Percentiles rank a stretch among this genome's conserved stretches.
Evolutionary conservation across 1,140 invertebrate species (phyloP).

Genomic region (Drosophila setifemur): DNA sequence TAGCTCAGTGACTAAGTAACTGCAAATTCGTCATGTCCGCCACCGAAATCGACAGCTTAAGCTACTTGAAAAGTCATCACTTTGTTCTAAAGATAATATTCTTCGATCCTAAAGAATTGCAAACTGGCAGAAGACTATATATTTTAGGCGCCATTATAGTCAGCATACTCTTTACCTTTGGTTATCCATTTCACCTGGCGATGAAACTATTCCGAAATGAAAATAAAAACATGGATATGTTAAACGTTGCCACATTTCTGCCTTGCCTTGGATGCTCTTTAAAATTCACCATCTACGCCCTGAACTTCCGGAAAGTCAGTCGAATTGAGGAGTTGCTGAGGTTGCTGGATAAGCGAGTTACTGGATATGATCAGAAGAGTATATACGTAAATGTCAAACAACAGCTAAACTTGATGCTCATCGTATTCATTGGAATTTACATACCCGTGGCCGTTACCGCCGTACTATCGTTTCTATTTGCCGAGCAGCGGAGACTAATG

Average conservation of each 20-base stretch:
- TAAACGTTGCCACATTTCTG: constrained; percentile 23
- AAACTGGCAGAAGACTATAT: neutral
- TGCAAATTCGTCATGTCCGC: neutral
- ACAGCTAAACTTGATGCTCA: constrained; percentile 13
- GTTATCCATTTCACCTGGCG: constrained; percentile 47
- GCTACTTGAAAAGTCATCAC: neutral
- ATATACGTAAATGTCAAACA: constrained; percentile 19
- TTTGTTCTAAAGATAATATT: neutral
- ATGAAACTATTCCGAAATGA: constrained; percentile 23
- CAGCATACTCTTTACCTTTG: constrained; percentile 33
- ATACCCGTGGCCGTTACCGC: constrained; percentile 4
- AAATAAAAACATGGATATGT: constrained; percentile 26
- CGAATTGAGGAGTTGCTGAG: constrained; percentile 30
- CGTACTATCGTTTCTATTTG: constrained; percentile 27
- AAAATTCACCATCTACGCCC: constrained; percentile 32
- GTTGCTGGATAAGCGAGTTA: constrained; percentile 30
- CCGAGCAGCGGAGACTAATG: constrained; percentile 24
- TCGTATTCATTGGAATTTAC: constrained; percentile 26
- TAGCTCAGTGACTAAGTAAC: too few relatives aligned
- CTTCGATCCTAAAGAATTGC: neutral
- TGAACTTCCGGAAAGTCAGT: constrained; percentile 29
- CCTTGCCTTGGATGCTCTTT: constrained; percentile 28
- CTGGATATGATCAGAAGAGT: neutral
- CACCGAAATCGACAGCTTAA: neutral
- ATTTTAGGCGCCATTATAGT: constrained; percentile 1